Base-by-base conservation (phyloP, 2,797 vertebrate genomes). In the Sebastes oblongus region DNA sequence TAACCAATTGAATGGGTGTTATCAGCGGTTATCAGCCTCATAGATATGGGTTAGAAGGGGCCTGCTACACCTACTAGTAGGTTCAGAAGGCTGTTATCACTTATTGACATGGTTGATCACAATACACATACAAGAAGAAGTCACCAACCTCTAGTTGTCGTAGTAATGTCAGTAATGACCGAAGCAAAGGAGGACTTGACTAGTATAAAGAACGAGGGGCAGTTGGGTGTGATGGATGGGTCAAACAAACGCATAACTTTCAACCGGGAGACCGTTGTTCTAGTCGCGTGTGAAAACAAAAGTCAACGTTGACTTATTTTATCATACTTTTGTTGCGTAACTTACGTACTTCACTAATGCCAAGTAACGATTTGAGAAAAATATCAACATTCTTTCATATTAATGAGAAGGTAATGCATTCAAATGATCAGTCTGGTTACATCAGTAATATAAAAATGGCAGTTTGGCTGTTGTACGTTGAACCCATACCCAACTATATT, bases 401-500 rank as follows among this genome's bases (percentile, higher is more conserved):
- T 54, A 22, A n/a, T 54, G 52, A 22, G 20, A 54, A 54, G 1
- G n/a, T 10, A 54, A 22, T 54, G 2, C 20, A 22, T 54, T 54
- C 52, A 54, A 54, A 54, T 22, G 9, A 20, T 50, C 18, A 50
- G 46, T 50, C 46, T 50, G 46, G 46, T 20, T 50, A 20, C 46
- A 50, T 50, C 46, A n/a, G 46, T 20, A 50, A 50, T 50, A 20
- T 50, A n/a, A 4, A 20, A 50, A 50, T 50, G 46, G 46, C 46
- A 4, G 46, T 50, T 50, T 20, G 46, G 18, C 46, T 50, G 46
- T 50, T 9, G 8, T n/a, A 50, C 4, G 46, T 20, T 54, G 64
- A 78, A 67, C 9, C 25, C 27, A 14, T 29, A 29, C 20, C 24
- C 16, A 58, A 66, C 39, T 72, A 60, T 56, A 42, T 74, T 72